A percentile compares a stretch with the other conserved stretches of the same genome.
Conservation (phyloP, 2,797 vertebrate species). For the Bradypodion pumilum region DNA sequence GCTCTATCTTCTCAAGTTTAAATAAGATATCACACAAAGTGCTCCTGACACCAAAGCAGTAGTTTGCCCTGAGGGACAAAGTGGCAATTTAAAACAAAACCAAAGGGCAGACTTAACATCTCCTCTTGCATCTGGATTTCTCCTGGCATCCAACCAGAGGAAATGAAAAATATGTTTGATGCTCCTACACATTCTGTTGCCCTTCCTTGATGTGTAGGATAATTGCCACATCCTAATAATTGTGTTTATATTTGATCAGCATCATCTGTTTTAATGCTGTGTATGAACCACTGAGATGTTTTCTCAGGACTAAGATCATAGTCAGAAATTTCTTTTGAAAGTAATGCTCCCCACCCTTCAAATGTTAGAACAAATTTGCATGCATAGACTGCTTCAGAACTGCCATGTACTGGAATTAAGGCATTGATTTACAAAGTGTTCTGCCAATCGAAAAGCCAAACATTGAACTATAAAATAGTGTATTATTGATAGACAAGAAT, state of each 20-base stretch:
- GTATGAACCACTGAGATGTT: constrained; percentile 32
- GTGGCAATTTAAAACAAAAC: constrained; percentile 39
- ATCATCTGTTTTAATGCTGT: constrained; percentile 52
- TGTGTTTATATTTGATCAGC: constrained; percentile 54
- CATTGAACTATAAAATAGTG: background rate
- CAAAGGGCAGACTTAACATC: constrained; percentile 37
- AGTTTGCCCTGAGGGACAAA: constrained; percentile 14
- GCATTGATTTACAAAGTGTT: constrained; percentile 27
- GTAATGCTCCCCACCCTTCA: background rate
- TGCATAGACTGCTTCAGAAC: constrained; percentile 36
- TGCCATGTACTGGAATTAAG: background rate
- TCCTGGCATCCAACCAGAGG: constrained; percentile 33
- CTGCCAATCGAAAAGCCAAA: background rate
- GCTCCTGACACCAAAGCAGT: background rate
- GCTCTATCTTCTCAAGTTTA: constrained; percentile 34
- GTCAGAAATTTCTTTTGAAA: constrained; percentile 42
- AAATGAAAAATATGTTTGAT: constrained; percentile 46
- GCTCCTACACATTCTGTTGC: constrained; percentile 45
- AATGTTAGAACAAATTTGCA: constrained; percentile 40
- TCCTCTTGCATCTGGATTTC: constrained; percentile 43
- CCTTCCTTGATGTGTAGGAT: constrained; percentile 45
- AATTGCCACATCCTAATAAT: constrained; percentile 61
- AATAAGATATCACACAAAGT: constrained; percentile 46
- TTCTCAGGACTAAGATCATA: constrained; percentile 42
- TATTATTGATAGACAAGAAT: background rate